Base-by-base conservation (phyloP, 1,140 invertebrate genomes). In the Melanaphis sacchari region DNA sequence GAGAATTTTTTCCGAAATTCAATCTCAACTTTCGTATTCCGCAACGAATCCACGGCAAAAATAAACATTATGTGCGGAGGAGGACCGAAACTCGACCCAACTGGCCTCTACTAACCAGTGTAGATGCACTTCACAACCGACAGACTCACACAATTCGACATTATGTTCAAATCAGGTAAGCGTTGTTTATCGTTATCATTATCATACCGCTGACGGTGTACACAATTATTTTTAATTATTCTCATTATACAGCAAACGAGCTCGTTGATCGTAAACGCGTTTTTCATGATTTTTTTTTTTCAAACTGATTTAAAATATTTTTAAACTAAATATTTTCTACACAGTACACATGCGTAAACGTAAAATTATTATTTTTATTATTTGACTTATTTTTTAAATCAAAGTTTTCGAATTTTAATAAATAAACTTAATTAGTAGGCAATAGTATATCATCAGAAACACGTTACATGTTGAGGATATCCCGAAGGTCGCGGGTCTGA, bases 31-130 rank as follows among this genome's bases (percentile, higher is more conserved):
- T 52, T 38, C 21, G 59, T n/a, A 87, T n/a, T 5, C 46, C 84
- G 31, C 18, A 87, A 26, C 46, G 22, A 15, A 21, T 82, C 31
- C 5, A 89, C 36, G 11, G 7, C 43, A n/a, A 82, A 84, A 49
- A 92, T 52, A 36, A 82, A 84, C 81, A 92, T 82, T 18, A 84
- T 84, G 81, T 54, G 91, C 91, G 91, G 91, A 85, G 91, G 91
- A 93, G 91, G 91, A 85, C 91, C 91, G 43, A 93, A 93, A 85
- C 46, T 93, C 40, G 91, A 93, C 81, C 91, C 91, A 54, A 93
- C 91, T 41, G 91, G 91, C 8, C 81, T 93, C 81, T 93, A 93
- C 36, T 93, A 24, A 93, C 15, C 54, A 40, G 46, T 3, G 31
- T 36, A 52, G 59, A 41, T n/a, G 91, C 76, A 82, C 15, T 8